phyloP scores from a whole-genome alignment of 2,797 vertebrate species.

The Scolopax rusticola region DNA sequence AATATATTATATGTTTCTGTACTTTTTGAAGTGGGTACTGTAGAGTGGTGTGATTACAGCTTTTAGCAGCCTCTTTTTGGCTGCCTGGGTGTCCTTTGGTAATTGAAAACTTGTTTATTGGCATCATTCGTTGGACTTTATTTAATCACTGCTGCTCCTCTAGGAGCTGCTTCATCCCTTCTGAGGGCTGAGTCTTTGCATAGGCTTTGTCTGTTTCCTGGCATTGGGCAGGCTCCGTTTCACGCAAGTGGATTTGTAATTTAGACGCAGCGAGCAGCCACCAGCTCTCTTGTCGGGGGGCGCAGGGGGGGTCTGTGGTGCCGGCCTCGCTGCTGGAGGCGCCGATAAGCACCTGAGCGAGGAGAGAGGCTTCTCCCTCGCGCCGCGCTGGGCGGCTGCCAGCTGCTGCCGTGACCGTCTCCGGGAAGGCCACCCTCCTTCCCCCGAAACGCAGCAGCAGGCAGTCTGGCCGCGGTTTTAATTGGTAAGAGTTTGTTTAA shows the following conservation, averaged over 20 bases:
- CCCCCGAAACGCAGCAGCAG: neutral
- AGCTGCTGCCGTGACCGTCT: neutral
- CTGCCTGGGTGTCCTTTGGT: conserved; percentile 54
- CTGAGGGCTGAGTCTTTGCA: conserved; percentile 6
- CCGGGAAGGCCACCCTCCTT: neutral
- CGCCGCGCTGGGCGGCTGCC: neutral
- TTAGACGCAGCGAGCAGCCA: neutral
- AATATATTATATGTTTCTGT: conserved; percentile 62
- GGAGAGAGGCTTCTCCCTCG: neutral
- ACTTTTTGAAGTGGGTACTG: conserved; percentile 42
- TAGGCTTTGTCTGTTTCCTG: conserved; percentile 24
- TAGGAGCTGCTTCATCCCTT: conserved; percentile 53
- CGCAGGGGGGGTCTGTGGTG: neutral
- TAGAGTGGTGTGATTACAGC: conserved; percentile 68
- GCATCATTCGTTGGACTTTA: conserved; percentile 55
- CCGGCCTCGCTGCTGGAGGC: neutral
- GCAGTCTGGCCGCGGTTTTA: neutral
- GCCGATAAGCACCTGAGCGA: neutral
- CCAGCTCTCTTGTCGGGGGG: neutral
- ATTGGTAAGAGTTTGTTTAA: conserved; percentile 44
- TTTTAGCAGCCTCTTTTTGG: conserved; percentile 65
- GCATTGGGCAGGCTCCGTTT: neutral
- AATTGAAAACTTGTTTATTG: conserved; percentile 70
- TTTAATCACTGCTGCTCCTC: conserved; percentile 57
- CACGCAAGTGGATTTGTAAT: neutral